Base-by-base conservation (phyloP, 1,140 invertebrate genomes). In the Drosophila varians region DNA sequence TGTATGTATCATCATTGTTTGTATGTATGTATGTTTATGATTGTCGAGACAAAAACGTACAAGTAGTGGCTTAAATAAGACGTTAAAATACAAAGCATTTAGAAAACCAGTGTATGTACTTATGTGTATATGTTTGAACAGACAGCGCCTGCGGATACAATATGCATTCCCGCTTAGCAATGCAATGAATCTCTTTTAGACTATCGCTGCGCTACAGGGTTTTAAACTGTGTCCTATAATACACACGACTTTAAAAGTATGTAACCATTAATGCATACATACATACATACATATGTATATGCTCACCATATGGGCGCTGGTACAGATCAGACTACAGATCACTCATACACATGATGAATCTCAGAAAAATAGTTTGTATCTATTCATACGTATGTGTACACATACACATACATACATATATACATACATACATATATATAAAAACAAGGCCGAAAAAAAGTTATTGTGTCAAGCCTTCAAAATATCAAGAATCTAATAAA, bases 221-320 rank as follows among this genome's bases (percentile, higher is more conserved):
- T 31, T 3, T 2, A 31, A 31, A 31, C 9, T 31, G 28, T 31
- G 9, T 31, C 2, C 28, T 31, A 31, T 31, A 11, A 9, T 31
- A 9, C 2, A 11, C 9, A 9, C 3, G 11, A 31, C 5, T 46
- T 8, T 26, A 16, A 28, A 19, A 12, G 11, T 34, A 34, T 12
- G 11, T 12, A 23, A 45, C 79, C 79, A 84, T 75, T 79, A 71
- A 80, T 84, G 79, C 79, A 84, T 75, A 72, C 66, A 75, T 46
- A 61, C 28, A 47, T 61, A 47, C 12, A 25, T 40, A 55, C 28
- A 46, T 16, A 58, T 12, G n/a, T 6, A 54, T 4, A 28, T n/a
- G n/a, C n/a, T n/a, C n/a, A n/a, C n/a, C n/a, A n/a, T n/a, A n/a
- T n/a, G n/a, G n/a, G n/a, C n/a, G n/a, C n/a, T n/a, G n/a, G n/a